A percentile compares a stretch with the other conserved stretches of the same genome.
Conservation (phyloP, 1,140 invertebrate genomes). For the Achroia grisella region DNA sequence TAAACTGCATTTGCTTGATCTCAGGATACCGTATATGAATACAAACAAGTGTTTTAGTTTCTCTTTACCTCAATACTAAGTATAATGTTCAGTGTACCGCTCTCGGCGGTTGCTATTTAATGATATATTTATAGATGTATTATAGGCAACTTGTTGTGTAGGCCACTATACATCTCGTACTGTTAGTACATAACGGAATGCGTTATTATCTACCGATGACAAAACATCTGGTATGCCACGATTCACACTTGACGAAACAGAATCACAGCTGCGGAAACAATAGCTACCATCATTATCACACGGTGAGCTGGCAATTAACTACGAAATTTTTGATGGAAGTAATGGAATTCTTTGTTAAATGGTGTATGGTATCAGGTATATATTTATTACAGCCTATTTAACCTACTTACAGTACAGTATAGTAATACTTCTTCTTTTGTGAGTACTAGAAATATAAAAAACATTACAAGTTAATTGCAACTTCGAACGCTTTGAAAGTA, state of each 20-base stretch:
- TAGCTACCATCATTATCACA: background rate
- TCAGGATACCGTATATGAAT: too few relatives aligned
- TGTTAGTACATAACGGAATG: slow-evolving; percentile 47
- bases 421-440: too few relatives aligned
- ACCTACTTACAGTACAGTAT: too few relatives aligned
- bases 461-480: too few relatives aligned
- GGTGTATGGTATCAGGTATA: too few relatives aligned
- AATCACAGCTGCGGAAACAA: background rate
- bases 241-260: background rate
- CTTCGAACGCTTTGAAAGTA: too few relatives aligned
- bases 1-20: too few relatives aligned
- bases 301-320: background rate
- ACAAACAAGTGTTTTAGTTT: slow-evolving; percentile 13
- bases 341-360: too few relatives aligned
- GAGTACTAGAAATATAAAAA: too few relatives aligned
- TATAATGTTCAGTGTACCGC: too few relatives aligned
- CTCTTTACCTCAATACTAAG: slow-evolving; percentile 42
- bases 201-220: slow-evolving; percentile 36
- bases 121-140: slow-evolving; percentile 26
- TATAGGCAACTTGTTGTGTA: slow-evolving; percentile 28
- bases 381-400: too few relatives aligned
- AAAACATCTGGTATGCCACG: slow-evolving; percentile 15
- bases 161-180: slow-evolving; percentile 43
- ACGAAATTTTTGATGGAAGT: too few relatives aligned
- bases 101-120: slow-evolving; percentile 33